Evolutionary conservation across 2,888 invertebrate genomes (phyloP), one percentile per base, ranked within the genome.

Genomic region (Clunio marinus): DNA sequence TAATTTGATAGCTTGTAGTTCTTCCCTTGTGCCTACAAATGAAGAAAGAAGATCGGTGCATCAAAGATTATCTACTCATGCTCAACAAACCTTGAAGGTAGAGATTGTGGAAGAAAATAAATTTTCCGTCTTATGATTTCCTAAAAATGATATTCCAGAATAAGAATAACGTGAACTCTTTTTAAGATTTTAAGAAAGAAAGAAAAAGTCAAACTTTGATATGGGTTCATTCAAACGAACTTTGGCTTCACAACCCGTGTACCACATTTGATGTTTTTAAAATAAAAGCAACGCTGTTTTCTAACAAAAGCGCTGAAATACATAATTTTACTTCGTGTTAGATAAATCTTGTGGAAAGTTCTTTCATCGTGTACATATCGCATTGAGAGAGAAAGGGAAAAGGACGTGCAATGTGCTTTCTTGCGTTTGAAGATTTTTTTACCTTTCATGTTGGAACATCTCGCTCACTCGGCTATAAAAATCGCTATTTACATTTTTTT

Each of bases 311-410:
- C 28, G 28, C 28, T 1, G 57, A 27, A 57, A 27, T n/a, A n/a
- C n/a, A n/a, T 41, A 63, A 63, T 45, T 45, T 51, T 2, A 15
- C 41, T 46, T 46, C 63, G 37, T 46, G 63, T 46, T 46, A 46
- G 63, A 63, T 63, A 63, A 63, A 63, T 63, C 63, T 63, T 63
- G 63, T 45, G 63, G 63, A 63, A 63, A 63, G 46, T 63, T 63
- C 63, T 63, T 63, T 63, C 63, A 46, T 63, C 46, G 51, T 20
- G 27, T 63, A 1, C n/a, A n/a, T n/a, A n/a, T n/a, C n/a, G n/a
- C n/a, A n/a, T n/a, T n/a, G n/a, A n/a, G 37, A 4, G 60, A 51
- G 15, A 45, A 45, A 15, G 15, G 45, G n/a, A 45, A 45, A 7
- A 10, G 15, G 22, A 51, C 51, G 51, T 51, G 17, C 51, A 22